These are phyloP conservation scores for Dolomedes plantarius DNA, from an alignment of 2,888 invertebrate species.

Conservation along the genomic window DNA sequence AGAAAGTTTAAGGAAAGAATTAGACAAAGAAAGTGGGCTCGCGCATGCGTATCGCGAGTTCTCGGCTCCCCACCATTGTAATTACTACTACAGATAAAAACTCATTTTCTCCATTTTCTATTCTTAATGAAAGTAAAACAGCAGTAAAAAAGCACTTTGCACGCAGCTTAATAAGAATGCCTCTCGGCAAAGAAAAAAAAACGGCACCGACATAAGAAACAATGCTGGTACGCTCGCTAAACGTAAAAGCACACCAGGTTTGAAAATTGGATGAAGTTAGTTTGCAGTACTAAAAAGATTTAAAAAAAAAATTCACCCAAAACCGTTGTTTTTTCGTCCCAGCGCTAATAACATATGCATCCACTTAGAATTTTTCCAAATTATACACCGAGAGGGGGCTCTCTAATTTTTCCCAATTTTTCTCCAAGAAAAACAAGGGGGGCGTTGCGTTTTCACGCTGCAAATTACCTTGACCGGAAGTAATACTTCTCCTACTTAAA, in stretches of 20 bases:
- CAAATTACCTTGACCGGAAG: constrained; percentile 19
- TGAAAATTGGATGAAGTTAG: constrained; percentile 64
- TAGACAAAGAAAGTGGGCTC: constrained; percentile 36
- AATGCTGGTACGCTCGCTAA: constrained; percentile 33
- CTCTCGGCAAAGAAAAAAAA: constrained; percentile 32
- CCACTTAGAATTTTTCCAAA: constrained; percentile 61
- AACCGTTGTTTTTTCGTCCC: constrained; percentile 22
- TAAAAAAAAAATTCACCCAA: constrained; percentile 22
- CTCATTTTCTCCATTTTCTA: constrained; percentile 66
- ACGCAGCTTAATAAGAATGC: constrained; percentile 48
- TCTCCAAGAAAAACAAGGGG: neutral
- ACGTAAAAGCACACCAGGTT: constrained; percentile 28
- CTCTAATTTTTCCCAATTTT: constrained; percentile 34
- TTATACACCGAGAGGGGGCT: constrained; percentile 37
- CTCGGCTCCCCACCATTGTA: constrained; percentile 51
- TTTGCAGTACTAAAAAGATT: constrained; percentile 16
- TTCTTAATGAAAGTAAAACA: constrained; percentile 71
- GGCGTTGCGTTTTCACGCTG: neutral
- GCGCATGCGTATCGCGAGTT: constrained; percentile 53
- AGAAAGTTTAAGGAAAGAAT: constrained; percentile 32
- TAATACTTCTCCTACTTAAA: neutral
- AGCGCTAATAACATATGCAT: constrained; percentile 65
- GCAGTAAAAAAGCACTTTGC: constrained; percentile 64
- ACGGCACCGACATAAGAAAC: constrained; percentile 39
- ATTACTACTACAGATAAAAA: constrained; percentile 69